phyloP scores from a whole-genome alignment of 64 coral and sea anemone genomes.

The Catalaphyllia jardinei region DNA sequence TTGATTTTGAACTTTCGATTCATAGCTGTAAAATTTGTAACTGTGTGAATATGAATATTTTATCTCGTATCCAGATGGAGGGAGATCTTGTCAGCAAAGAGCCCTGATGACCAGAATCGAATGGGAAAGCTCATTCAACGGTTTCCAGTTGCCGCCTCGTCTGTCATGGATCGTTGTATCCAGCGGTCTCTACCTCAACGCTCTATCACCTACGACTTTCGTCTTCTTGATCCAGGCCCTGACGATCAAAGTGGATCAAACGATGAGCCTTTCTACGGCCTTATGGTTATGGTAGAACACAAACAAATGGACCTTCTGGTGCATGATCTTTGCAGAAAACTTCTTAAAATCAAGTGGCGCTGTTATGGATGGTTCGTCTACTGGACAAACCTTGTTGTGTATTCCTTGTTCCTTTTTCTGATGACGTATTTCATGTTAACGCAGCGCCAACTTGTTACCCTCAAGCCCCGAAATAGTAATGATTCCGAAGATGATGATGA shows the following conservation, averaged over 20 bases:
- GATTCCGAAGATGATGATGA: not conserved
- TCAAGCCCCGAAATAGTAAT: not conserved
- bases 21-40: not conserved
- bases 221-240: slow-evolving; percentile 68
- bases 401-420: slow-evolving; percentile 24
- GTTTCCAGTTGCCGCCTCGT: slow-evolving; percentile 65
- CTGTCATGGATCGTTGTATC: slow-evolving; percentile 81
- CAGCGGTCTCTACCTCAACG: not conserved
- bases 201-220: slow-evolving; percentile 65
- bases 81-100: slow-evolving; percentile 39
- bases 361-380: slow-evolving; percentile 64
- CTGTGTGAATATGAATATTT: not conserved
- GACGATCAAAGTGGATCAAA: slow-evolving; percentile 28
- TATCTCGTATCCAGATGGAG: slow-evolving; percentile 7
- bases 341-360: slow-evolving; percentile 56
- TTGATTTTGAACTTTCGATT: not conserved
- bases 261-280: slow-evolving; percentile 22
- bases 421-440: slow-evolving; percentile 33
- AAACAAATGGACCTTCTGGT: slow-evolving; percentile 52
- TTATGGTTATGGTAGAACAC: slow-evolving; percentile 39
- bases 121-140: slow-evolving; percentile 69
- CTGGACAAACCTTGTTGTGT: slow-evolving; percentile 41
- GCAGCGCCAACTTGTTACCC: slow-evolving; percentile 5
- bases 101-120: slow-evolving; percentile 50
- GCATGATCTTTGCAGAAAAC: slow-evolving; percentile 57